Percentiles rank a stretch among this genome's conserved stretches.
phyloP scores from a whole-genome alignment of 2,888 invertebrate species.

The Oxytorus armatus region DNA sequence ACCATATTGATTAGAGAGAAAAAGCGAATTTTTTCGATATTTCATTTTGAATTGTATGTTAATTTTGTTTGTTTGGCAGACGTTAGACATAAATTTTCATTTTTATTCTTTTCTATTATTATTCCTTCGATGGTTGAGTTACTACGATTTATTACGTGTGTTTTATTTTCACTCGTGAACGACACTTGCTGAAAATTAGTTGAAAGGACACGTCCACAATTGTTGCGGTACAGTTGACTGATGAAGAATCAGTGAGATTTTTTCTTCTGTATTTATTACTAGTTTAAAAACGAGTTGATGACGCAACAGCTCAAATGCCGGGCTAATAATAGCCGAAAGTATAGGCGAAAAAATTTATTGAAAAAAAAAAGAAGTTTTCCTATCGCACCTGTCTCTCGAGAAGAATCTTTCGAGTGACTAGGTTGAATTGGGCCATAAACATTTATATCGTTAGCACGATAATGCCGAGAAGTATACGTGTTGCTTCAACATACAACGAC shows the following conservation, averaged over 20 bases:
- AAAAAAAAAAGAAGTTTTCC: conserved; percentile 12
- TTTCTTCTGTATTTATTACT: conserved; percentile 55
- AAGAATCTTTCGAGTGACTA: conserved; percentile 16
- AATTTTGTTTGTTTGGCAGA: conserved; percentile 37
- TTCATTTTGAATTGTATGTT: conserved; percentile 22
- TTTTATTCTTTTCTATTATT: too few relatives aligned
- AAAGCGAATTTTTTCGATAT: background rate
- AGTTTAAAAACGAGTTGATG: conserved; percentile 23
- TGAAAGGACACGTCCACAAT: conserved; percentile 8
- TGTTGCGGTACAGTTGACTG: conserved; percentile 17
- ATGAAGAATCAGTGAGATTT: conserved; percentile 50
- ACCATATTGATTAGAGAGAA: conserved; percentile 6
- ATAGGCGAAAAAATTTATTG: background rate
- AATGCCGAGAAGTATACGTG: conserved; percentile 24
- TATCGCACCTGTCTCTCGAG: conserved; percentile 31
- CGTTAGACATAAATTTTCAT: conserved; percentile 35
- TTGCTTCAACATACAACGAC: conserved; percentile 29
- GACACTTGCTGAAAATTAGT: conserved; percentile 27
- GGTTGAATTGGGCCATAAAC: conserved; percentile 49
- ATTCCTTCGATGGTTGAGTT: conserved; percentile 1
- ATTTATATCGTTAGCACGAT: conserved; percentile 24
- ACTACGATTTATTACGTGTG: background rate
- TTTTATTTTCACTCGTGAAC: conserved; percentile 8
- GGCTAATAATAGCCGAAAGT: conserved; percentile 3
- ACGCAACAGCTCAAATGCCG: background rate